Percentiles rank a stretch among this genome's conserved stretches.
phyloP scores from a whole-genome alignment of 1,140 invertebrate species.

The Bombus huntii region DNA sequence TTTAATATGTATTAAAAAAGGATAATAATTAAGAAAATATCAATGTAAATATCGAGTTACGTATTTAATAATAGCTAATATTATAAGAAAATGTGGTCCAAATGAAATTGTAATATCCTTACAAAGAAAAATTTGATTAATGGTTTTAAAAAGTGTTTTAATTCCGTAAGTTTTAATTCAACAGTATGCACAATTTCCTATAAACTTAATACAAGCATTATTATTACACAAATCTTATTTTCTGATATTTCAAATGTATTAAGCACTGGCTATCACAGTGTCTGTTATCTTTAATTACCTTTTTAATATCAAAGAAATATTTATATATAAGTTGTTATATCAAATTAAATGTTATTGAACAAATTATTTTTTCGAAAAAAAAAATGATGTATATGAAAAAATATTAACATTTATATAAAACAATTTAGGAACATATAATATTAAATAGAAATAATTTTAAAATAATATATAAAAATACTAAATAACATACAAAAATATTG shows the following conservation, averaged over 20 bases:
- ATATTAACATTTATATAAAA: neutral
- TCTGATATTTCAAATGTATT: constrained; percentile 17
- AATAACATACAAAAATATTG: neutral
- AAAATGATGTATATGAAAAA: neutral
- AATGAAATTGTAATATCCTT: neutral
- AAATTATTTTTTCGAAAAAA: too few relatives aligned
- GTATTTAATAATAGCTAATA: constrained; percentile 2
- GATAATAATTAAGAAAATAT: neutral
- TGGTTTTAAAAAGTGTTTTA: neutral
- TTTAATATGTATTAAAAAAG: neutral
- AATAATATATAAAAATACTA: neutral
- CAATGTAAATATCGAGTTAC: neutral
- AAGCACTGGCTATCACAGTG: constrained; percentile 54
- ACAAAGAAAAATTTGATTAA: neutral
- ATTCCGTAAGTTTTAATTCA: neutral
- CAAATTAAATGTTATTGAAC: neutral
- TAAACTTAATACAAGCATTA: constrained; percentile 23
- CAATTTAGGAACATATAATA: neutral
- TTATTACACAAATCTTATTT: constrained; percentile 16
- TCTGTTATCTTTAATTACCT: constrained; percentile 23
- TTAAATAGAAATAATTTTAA: neutral
- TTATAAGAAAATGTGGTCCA: neutral
- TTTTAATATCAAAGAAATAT: constrained; percentile 6
- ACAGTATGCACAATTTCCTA: constrained; percentile 2
- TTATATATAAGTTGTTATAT: neutral